These are phyloP conservation scores for Rhagoletis zephyria DNA, from an alignment of 1,140 invertebrate species.

Conservation along the genomic window DNA sequence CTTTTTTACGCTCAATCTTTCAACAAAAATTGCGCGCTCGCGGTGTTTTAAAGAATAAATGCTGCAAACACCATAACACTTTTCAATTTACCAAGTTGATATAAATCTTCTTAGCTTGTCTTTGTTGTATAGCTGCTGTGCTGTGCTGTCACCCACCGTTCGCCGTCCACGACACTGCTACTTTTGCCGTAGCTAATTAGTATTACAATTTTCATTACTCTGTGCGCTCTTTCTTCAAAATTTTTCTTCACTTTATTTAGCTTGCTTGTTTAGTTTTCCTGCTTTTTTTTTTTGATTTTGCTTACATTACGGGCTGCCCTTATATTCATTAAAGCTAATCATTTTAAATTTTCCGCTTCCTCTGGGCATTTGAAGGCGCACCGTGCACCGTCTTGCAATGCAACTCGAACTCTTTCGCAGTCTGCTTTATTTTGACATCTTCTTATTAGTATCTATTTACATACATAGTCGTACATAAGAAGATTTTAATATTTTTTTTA, in stretches of 20 bases:
- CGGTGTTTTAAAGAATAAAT: not conserved
- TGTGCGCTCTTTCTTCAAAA: not conserved
- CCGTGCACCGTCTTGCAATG: not conserved
- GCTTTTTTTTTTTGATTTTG: not conserved
- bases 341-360: conserved; percentile 59
- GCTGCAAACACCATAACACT: not conserved
- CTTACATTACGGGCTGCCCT: not conserved
- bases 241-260: not conserved
- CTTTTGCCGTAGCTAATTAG: conserved; percentile 63
- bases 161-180: no score
- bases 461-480: not conserved
- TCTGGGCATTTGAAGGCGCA: not conserved
- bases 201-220: conserved; percentile 68
- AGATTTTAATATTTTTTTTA: not conserved
- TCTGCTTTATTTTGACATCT: not conserved
- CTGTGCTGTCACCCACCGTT: not conserved
- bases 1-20: no score
- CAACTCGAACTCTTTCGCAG: not conserved
- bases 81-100: not conserved
- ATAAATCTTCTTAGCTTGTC: not conserved
- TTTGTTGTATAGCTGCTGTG: not conserved
- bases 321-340: conserved; percentile 68
- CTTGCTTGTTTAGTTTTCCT: not conserved
- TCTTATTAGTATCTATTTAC: not conserved
- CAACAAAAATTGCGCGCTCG: not conserved